These are phyloP conservation scores for Camelus bactrianus DNA, from an alignment of 2,113 vertebrate genomes.

Conservation along the genomic window DNA sequence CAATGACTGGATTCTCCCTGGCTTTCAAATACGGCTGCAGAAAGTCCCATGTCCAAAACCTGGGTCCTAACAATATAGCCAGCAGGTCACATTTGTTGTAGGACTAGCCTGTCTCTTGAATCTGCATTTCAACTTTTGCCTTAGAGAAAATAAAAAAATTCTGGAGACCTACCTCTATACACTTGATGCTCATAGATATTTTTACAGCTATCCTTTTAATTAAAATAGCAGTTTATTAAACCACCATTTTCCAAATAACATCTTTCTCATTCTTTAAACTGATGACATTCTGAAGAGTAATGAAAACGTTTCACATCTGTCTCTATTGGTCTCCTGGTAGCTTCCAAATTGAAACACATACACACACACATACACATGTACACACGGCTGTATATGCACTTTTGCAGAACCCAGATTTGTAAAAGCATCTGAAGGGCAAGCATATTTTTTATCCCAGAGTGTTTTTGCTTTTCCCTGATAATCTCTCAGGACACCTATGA, in stretches of 20 bases:
- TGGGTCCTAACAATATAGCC: neutral
- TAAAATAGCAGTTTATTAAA: neutral
- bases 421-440: conserved; percentile 24
- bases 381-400: neutral
- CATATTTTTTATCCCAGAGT: neutral
- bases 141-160: neutral
- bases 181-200: neutral
- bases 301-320: neutral
- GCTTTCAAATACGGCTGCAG: neutral
- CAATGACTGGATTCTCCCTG: neutral
- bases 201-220: neutral
- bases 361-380: neutral
- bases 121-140: neutral
- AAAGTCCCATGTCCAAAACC: neutral
- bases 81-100: neutral
- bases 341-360: neutral
- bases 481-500: neutral
- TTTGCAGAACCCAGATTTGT: neutral
- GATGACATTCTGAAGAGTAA: neutral
- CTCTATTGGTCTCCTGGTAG: neutral
- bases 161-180: neutral
- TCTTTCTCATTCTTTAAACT: neutral
- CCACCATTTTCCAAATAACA: neutral
- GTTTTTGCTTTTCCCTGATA: conserved; percentile 43
- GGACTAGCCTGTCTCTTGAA: neutral